Percentiles rank a stretch among this genome's conserved stretches.
These are phyloP conservation scores for Brenthis daphne DNA, from an alignment of 2,888 invertebrate genomes.

Conservation along the genomic window DNA sequence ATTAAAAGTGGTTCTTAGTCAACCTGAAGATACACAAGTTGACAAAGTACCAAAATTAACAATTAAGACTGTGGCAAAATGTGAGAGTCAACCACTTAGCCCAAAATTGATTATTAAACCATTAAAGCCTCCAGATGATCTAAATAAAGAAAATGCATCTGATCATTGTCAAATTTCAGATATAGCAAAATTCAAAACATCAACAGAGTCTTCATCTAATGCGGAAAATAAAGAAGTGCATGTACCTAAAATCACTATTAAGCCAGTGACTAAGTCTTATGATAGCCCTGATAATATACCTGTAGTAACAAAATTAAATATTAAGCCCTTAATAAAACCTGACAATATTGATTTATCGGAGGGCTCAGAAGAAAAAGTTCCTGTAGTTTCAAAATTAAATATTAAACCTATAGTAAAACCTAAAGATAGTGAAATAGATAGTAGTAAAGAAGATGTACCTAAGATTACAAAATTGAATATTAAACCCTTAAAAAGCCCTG, in stretches of 20 bases:
- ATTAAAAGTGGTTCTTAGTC: conserved; percentile 68
- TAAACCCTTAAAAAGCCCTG: conserved; percentile 79
- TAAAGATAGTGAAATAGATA: conserved; percentile 74
- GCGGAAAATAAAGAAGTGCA: conserved; percentile 44
- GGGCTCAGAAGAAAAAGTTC: conserved; percentile 67
- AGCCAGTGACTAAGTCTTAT: conserved; percentile 65
- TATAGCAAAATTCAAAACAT: conserved; percentile 58
- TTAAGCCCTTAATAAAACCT: conserved; percentile 76
- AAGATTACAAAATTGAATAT: conserved; percentile 80
- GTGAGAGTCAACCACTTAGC: conserved; percentile 68
- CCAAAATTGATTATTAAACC: conserved; percentile 79
- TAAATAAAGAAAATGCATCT: conserved; percentile 49
- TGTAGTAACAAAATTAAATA: conserved; percentile 72
- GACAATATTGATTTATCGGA: conserved; percentile 60
- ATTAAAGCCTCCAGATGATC: conserved; percentile 62
- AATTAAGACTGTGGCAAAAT: conserved; percentile 68
- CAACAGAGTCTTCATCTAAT: conserved; percentile 55
- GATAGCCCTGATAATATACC: conserved; percentile 67
- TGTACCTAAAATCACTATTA: conserved; percentile 82
- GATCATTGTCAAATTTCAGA: conserved; percentile 43
- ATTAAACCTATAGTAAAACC: conserved; percentile 79
- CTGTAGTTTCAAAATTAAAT: conserved; percentile 80
- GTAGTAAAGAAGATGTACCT: conserved; percentile 74
- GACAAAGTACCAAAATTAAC: conserved; percentile 75
- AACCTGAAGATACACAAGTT: conserved; percentile 60